These are phyloP conservation scores for Leptodactylus fallax DNA, from an alignment of 2,797 vertebrate genomes.

Conservation along the genomic window DNA sequence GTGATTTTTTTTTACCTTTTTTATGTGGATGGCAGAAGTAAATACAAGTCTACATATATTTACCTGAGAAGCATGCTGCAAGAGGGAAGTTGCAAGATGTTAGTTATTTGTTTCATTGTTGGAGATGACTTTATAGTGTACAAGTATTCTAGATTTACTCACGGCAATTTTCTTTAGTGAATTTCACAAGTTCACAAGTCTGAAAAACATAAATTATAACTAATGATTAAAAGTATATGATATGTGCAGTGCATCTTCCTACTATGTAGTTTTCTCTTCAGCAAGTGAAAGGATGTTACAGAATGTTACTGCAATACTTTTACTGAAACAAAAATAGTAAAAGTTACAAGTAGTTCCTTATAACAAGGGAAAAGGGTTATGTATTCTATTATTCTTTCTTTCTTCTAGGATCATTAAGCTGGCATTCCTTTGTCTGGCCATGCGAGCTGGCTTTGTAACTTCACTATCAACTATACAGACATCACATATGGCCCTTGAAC, in stretches of 20 bases:
- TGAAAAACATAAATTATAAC: slow-evolving; percentile 66
- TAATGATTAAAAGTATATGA: not conserved
- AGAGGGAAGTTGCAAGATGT: slow-evolving; percentile 49
- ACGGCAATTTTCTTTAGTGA: slow-evolving; percentile 85
- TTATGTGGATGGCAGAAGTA: not conserved
- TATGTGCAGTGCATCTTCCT: not conserved
- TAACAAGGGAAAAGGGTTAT: too few relatives aligned
- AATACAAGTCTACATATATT: not conserved
- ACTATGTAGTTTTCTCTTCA: not conserved
- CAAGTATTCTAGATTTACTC: slow-evolving; percentile 67
- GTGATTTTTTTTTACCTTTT: not conserved
- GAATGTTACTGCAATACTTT: not conserved
- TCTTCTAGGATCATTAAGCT: not conserved
- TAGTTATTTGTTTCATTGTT: not conserved
- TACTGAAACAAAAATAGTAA: not conserved
- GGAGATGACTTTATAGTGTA: not conserved
- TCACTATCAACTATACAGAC: not conserved
- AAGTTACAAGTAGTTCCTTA: too few relatives aligned
- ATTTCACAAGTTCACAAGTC: slow-evolving; percentile 86
- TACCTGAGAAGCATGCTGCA: slow-evolving; percentile 83
- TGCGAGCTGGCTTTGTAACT: not conserved
- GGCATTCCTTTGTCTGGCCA: not conserved
- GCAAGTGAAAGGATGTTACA: not conserved
- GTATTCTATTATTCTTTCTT: not conserved
- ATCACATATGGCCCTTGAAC: not conserved